Base-by-base conservation (phyloP, 2,113 vertebrate species). In the Erythrolamprus reginae region DNA sequence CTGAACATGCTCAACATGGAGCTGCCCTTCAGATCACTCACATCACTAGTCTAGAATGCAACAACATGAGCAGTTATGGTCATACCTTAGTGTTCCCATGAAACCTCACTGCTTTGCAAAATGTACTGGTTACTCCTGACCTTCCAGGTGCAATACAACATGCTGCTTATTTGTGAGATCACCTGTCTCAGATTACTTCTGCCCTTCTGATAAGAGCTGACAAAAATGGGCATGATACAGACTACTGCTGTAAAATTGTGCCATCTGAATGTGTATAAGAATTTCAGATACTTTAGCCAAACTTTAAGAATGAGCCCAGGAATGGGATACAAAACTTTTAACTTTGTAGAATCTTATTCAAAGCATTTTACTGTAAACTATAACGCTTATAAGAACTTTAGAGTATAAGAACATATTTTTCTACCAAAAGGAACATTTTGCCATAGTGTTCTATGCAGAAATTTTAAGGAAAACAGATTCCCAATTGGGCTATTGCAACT, bases 401-500 rank as follows among this genome's bases (percentile, higher is more conserved):
- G 53, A 33, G 23, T 7, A 24, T 53, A 55, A 12, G 17, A 61
- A 48, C 10, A 33, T 56, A 91, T 58, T 88, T 58, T 88, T 91
- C 52, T 88, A 10, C 38, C 52, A 12, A 84, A 45, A 15, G 15
- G 65, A 84, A 61, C 38, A 47, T 88, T 83, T 33, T 91, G 50
- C 33, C 38, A 23, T 51, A 84, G 53, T 42, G 13, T 77, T 58
- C 15, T 56, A 19, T 83, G 70, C n/a, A 10, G 12, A 84, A 42
- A 42, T 33, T 33, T 91, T 58, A 84, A 84, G 77, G 55, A 84
- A 91, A 61, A 88, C n/a, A 61, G 86, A 88, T 61, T 47, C 77
- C n/a, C 51, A 91, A 65, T 91, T 91, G 90, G 52, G 52, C n/a
- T 88, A 56, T 82, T 88, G 77, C 53, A 88, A 61, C 77, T 55